These are phyloP conservation scores for Girardinichthys multiradiatus DNA, from an alignment of 2,113 vertebrate genomes.

Conservation along the genomic window DNA sequence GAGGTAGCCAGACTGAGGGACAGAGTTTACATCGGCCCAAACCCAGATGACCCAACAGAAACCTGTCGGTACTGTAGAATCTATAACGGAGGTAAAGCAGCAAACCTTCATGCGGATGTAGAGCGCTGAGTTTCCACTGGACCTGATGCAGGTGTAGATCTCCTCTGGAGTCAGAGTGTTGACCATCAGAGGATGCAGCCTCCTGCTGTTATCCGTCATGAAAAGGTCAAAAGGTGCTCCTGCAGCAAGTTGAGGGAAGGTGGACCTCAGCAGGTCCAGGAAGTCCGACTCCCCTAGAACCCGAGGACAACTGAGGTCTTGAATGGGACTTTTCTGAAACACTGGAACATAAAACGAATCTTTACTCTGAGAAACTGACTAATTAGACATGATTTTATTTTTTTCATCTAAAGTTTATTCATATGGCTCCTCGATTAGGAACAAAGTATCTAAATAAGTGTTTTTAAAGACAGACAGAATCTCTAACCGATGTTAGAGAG, in stretches of 20 bases:
- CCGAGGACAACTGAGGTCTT: conserved; percentile 6
- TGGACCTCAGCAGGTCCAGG: conserved; percentile 6
- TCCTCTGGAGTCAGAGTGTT: not conserved
- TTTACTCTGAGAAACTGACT: not conserved
- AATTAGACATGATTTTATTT: no score
- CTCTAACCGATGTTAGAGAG: conserved; percentile 17
- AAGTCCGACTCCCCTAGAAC: not conserved
- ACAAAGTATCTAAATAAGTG: no score
- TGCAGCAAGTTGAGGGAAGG: conserved; percentile 3
- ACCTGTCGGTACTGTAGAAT: no score
- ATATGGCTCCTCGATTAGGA: no score
- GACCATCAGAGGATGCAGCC: not conserved
- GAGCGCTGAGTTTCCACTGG: not conserved
- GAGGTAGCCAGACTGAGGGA: no score
- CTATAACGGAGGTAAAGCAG: no score
- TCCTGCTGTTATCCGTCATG: not conserved
- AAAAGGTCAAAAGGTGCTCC: conserved; percentile 2
- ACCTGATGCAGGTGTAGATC: not conserved
- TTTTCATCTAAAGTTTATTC: not conserved
- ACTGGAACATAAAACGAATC: not conserved
- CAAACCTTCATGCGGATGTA: not conserved
- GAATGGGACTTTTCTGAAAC: not conserved
- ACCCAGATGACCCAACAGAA: no score
- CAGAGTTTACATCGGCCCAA: no score
- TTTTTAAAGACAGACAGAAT: no score